Percentiles rank a stretch among this genome's conserved stretches.
These are phyloP conservation scores for Odontomyia ornata DNA, from an alignment of 2,888 invertebrate genomes.

Conservation along the genomic window DNA sequence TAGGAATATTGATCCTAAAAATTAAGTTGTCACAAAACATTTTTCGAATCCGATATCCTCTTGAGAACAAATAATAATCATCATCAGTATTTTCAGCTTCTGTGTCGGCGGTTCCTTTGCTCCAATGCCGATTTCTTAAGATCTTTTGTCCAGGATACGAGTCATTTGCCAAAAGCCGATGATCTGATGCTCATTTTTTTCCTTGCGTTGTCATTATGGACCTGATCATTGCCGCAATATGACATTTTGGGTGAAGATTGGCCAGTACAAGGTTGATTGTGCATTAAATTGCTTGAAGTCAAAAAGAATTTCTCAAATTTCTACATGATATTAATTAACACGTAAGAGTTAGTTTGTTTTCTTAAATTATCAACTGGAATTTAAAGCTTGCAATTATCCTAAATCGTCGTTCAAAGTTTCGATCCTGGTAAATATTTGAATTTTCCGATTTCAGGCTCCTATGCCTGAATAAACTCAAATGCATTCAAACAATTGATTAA, in stretches of 20 bases:
- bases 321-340: no score
- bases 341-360: no score
- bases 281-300: no score
- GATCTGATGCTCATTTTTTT: slow-evolving; percentile 4
- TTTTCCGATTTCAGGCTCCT: neutral
- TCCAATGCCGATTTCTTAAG: slow-evolving; percentile 36
- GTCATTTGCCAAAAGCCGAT: slow-evolving; percentile 43
- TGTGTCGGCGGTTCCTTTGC: slow-evolving; percentile 41
- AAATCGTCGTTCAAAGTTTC: no score
- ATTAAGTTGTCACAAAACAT: slow-evolving; percentile 44
- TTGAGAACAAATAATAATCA: slow-evolving; percentile 40
- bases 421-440: neutral
- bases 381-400: no score
- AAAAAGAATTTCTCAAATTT: no score
- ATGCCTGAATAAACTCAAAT: neutral
- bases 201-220: neutral
- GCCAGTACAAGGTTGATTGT: slow-evolving; percentile 6
- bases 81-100: slow-evolving; percentile 40
- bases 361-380: no score
- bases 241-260: slow-evolving; percentile 14
- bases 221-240: slow-evolving; percentile 34
- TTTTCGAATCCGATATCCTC: slow-evolving; percentile 38
- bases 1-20: slow-evolving; percentile 15
- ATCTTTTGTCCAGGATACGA: slow-evolving; percentile 38
- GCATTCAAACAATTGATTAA: neutral